These are phyloP conservation scores for Thyatira batis DNA, from an alignment of 2,888 invertebrate genomes.

Conservation along the genomic window DNA sequence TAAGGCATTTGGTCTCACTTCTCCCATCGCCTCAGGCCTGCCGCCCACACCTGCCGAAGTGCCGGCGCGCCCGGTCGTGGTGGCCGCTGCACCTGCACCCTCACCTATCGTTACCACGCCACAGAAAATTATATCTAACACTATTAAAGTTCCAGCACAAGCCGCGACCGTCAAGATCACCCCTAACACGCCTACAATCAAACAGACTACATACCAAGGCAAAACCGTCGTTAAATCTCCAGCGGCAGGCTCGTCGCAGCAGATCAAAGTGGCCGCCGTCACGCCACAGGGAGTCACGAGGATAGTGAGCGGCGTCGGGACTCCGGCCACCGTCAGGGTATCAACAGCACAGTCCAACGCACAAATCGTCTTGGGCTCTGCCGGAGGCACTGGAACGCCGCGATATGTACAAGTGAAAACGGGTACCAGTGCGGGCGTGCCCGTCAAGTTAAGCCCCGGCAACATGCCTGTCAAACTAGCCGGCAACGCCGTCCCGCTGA, in stretches of 20 bases:
- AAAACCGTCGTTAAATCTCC: conserved; percentile 61
- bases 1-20: conserved; percentile 64
- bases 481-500: conserved; percentile 64
- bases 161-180: conserved; percentile 65
- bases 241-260: conserved; percentile 63
- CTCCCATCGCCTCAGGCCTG: conserved; percentile 48
- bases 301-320: conserved; percentile 68
- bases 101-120: conserved; percentile 58
- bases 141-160: conserved; percentile 61
- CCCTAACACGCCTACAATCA: conserved; percentile 62
- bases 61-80: conserved; percentile 45
- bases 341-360: conserved; percentile 66
- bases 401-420: conserved; percentile 75
- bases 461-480: conserved; percentile 69
- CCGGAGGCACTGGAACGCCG: conserved; percentile 58
- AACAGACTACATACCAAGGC: conserved; percentile 61
- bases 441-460: conserved; percentile 66
- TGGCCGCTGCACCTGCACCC: conserved; percentile 49
- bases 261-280: conserved; percentile 71
- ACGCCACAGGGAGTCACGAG: conserved; percentile 72
- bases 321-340: conserved; percentile 63
- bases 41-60: conserved; percentile 40
- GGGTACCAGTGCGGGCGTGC: conserved; percentile 54
- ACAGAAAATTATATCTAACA: conserved; percentile 61
- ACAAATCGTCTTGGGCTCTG: conserved; percentile 64